phyloP scores from a whole-genome alignment of 2,113 vertebrate species.

The Prochilodus magdalenae region DNA sequence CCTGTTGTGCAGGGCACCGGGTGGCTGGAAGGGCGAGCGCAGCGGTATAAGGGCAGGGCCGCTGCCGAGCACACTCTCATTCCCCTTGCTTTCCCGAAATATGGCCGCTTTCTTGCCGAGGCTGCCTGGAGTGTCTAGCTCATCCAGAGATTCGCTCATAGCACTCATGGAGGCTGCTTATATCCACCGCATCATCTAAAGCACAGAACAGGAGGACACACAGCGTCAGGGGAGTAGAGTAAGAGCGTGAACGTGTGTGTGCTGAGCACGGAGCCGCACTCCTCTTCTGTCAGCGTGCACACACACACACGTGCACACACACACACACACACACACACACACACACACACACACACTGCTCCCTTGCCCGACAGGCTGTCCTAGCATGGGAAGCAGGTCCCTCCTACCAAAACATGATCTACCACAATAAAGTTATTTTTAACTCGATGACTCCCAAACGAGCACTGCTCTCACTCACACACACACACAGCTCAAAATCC shows the following conservation, averaged over 20 bases:
- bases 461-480: constrained; percentile 59
- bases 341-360: constrained; percentile 61
- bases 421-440: constrained; percentile 81
- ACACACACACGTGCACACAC: constrained; percentile 50
- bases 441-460: constrained; percentile 72
- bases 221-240: constrained; percentile 53
- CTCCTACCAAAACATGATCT: constrained; percentile 79
- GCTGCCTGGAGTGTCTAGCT: constrained; percentile 71
- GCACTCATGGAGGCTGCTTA: constrained; percentile 73
- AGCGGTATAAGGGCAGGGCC: constrained; percentile 70
- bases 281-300: constrained; percentile 62
- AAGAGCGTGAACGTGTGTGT: constrained; percentile 50
- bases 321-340: constrained; percentile 50
- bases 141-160: constrained; percentile 78
- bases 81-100: constrained; percentile 69
- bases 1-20: constrained; percentile 67
- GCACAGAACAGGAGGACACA: constrained; percentile 63
- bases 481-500: constrained; percentile 53
- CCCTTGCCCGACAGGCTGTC: constrained; percentile 73
- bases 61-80: constrained; percentile 61
- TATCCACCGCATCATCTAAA: constrained; percentile 79
- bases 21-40: constrained; percentile 63
- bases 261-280: constrained; percentile 58
- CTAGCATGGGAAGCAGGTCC: constrained; percentile 76
- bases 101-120: constrained; percentile 74